These are phyloP conservation scores for Thalassophryne amazonica DNA, from an alignment of 2,797 vertebrate species.

Conservation along the genomic window DNA sequence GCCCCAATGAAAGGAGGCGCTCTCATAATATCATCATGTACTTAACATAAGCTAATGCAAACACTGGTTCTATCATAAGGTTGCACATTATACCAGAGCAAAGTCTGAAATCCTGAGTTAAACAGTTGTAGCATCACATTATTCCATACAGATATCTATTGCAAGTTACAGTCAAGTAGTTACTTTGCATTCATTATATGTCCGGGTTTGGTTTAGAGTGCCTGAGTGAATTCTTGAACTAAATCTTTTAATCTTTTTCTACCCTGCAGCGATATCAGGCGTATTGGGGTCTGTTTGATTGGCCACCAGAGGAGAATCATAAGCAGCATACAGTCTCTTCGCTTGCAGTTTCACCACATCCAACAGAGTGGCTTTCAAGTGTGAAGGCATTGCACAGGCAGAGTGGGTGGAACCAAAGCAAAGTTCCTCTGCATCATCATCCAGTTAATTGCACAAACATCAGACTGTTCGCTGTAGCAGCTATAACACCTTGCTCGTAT, in stretches of 20 bases:
- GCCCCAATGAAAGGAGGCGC: too few species aligned
- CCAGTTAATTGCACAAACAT: slow-evolving; percentile 58
- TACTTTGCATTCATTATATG: too few species aligned
- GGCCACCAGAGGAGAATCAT: slow-evolving; percentile 97
- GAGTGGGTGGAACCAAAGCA: slow-evolving; percentile 55
- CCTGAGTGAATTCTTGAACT: neutral
- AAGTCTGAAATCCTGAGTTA: too few species aligned
- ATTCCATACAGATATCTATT: too few species aligned
- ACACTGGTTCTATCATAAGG: too few species aligned
- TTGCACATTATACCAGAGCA: too few species aligned
- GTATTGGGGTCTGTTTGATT: slow-evolving; percentile 80
- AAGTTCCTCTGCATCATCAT: slow-evolving; percentile 42
- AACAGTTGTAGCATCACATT: too few species aligned
- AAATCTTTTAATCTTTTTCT: slow-evolving; percentile 15
- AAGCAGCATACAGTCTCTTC: slow-evolving; percentile 98
- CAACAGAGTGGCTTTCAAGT: slow-evolving; percentile 87
- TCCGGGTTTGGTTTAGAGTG: too few species aligned
- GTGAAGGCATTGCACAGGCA: slow-evolving; percentile 72
- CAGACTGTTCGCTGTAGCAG: slow-evolving; percentile 58
- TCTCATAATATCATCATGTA: too few species aligned
- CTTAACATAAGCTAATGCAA: too few species aligned
- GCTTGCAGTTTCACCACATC: slow-evolving; percentile 94
- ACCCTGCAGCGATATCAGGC: slow-evolving; percentile 74
- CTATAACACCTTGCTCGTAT: slow-evolving; percentile 40
- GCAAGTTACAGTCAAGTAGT: too few species aligned